phyloP scores from a whole-genome alignment of 1,140 invertebrate species.

The Diorhabda carinulata region DNA sequence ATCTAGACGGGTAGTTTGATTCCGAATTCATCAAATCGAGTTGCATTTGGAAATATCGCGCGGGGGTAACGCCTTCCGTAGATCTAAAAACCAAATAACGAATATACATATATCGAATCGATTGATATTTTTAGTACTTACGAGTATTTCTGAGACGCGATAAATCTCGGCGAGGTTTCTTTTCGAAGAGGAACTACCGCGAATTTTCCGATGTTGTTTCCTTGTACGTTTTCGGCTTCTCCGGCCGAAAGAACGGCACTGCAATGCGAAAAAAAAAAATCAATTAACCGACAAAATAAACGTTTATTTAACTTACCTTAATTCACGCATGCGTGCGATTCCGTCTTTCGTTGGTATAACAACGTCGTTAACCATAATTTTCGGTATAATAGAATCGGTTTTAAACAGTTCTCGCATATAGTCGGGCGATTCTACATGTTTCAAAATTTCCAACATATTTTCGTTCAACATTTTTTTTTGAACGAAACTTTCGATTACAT shows the following conservation, averaged over 20 bases:
- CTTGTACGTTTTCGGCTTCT: background rate
- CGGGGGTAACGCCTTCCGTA: too few relatives aligned
- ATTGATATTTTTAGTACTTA: background rate
- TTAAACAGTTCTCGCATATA: too few relatives aligned
- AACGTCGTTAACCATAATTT: background rate
- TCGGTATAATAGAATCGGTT: background rate
- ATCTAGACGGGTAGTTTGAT: too few relatives aligned
- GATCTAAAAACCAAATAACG: too few relatives aligned
- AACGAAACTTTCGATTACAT: too few relatives aligned
- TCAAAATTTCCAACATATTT: too few relatives aligned
- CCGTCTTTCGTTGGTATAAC: background rate
- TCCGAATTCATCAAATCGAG: too few relatives aligned
- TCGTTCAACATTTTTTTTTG: too few relatives aligned
- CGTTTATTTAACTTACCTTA: background rate
- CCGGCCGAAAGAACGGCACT: background rate
- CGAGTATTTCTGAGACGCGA: background rate
- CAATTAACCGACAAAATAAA: background rate
- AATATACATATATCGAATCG: too few relatives aligned
- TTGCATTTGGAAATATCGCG: too few relatives aligned
- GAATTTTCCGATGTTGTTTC: background rate
- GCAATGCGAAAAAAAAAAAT: background rate
- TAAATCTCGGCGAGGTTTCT: background rate
- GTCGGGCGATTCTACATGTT: too few relatives aligned
- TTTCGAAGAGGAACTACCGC: background rate
- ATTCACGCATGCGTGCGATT: background rate